Evolutionary conservation across 2,113 vertebrate genomes (phyloP), one percentile per base, ranked within the genome.

Genomic region (Chaetops frenatus): DNA sequence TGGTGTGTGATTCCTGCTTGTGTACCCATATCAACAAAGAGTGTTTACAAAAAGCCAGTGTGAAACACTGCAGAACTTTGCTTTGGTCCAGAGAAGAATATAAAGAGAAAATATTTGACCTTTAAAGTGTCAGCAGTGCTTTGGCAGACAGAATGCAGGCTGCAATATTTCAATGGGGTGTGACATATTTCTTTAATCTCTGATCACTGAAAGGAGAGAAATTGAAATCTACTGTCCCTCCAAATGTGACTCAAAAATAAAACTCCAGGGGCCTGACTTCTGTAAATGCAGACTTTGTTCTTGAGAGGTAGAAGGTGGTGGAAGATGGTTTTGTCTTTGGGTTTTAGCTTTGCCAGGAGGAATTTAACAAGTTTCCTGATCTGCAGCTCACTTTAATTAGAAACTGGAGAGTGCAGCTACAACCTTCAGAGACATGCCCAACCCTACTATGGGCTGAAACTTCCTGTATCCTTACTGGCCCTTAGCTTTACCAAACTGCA

Each of bases 371-470:
- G 36, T 12, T 54, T 61, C 42, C 23, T 60, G 45, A 44, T 31
- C 57, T 64, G 20, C 20, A 51, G 17, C 17, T 70, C 29, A 33
- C 4, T 29, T 40, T 40, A 35, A 57, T 50, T 7, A 29, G 48
- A 12, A 71, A 53, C 13, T 58, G 24, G 18, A 27, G 8, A 44
- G 6, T 6, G 7, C 20, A 81, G 10, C 9, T 86, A 3, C 21
- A 56, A 33, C 22, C 7, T 83, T 82, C 22, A 31, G 56, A 70
- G 29, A 6, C 1, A 3, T 7, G 33, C 60, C 21, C 35, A n/a
- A 4, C 7, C 15, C 22, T 71, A 0, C 2, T 7, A 4, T 8
- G 21, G n/a, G 28, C 11, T 51, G 44, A 40, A 81, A 56, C 2
- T 31, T 71, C 29, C 31, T 65, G 3, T 65, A 5, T 47, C 25